Evolutionary conservation across 2,113 vertebrate genomes (phyloP).

Genomic region (Eptesicus fuscus): DNA sequence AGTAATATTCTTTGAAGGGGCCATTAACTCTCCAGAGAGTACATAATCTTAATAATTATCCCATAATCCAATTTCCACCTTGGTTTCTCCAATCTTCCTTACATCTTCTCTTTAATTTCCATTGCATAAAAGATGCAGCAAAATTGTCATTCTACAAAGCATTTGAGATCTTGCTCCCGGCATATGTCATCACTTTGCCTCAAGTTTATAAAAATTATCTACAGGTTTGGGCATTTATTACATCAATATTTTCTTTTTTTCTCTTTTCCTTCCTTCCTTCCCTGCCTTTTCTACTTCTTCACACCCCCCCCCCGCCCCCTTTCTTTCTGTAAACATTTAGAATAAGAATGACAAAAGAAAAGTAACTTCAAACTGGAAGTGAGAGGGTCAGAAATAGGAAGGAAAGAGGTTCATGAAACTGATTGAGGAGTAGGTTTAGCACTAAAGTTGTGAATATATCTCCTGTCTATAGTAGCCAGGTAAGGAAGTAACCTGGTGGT

Average conservation of each 20-base stretch:
- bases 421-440: not conserved
- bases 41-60: not conserved
- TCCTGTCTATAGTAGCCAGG: no score
- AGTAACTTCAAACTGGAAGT: not conserved
- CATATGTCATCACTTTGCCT: not conserved
- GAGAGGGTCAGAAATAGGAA: not conserved
- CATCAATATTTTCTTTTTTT: not conserved
- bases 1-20: not conserved
- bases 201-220: not conserved
- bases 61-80: not conserved
- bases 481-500: no score
- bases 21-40: not conserved
- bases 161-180: not conserved
- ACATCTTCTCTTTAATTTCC: not conserved
- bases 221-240: not conserved
- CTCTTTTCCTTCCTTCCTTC: no score
- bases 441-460: not conserved
- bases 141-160: not conserved
- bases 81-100: not conserved
- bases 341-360: not conserved
- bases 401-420: not conserved
- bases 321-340: not conserved
- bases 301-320: no score
- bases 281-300: no score
- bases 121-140: not conserved